Evolutionary conservation across 1,140 invertebrate species (phyloP), one percentile per base, ranked within the genome.

Genomic region (Phymorhynchus buccinoides): DNA sequence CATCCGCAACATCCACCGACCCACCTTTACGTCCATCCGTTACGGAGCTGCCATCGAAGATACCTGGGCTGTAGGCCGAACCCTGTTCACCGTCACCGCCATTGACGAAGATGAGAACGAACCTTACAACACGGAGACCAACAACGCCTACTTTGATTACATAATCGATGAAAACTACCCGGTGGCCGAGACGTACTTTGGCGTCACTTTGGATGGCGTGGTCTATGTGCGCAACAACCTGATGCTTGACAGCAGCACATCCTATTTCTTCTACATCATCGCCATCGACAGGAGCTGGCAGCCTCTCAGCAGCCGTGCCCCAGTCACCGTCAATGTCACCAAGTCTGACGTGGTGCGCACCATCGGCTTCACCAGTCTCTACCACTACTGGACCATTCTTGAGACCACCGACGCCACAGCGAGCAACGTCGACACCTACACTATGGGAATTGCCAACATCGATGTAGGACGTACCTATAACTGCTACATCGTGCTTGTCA

Each of bases 1-100:
- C n/a, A 95, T 96, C 77, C 97, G 97, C 90, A 90, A 90, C 68
- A 44, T 80, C 71, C 77, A 84, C 78, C 37, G 80, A 27, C 89
- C 89, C 39, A 56, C 32, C 22, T 88, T 90, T 82, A 83, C 78
- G 4, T 2, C 56, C 7, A 71, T 39, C 37, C 52, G 32, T 12
- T 89, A 89, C 84, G 79, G 39, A 6, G 87, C 41, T 12, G 62
- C 41, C 27, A 86, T 87, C n/a, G 80, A 75, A 30, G 87, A 89
- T 73, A 89, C 86, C 16, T 66, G 35, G 48, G 62, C 80, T 1
- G 80, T 88, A 56, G 90, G 90, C 12, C 84, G 71, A 22, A 30
- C 81, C 14, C 35, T 91, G 1, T 42, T 86, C 48, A 89, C 79
- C 3, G 86, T 90, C 7, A 77, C 85, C 16, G 90, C 90, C 7